Conservation (phyloP, 2,888 invertebrate species). For the Polyploca ridens region DNA sequence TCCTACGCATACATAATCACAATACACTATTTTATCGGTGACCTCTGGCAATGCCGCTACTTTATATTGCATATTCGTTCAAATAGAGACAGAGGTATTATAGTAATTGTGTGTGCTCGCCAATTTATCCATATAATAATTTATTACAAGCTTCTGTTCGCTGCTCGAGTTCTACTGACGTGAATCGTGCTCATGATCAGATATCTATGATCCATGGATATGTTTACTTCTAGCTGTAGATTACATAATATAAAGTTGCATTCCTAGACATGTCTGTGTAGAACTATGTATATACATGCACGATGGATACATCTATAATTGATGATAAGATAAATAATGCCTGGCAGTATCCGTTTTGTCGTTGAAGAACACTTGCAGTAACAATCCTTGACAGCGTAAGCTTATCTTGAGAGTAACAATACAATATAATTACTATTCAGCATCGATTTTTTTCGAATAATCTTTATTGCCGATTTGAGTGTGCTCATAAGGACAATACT, state of each 20-base stretch:
- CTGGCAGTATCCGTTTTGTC: not conserved
- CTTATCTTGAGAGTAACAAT: not conserved
- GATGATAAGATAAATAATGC: not conserved
- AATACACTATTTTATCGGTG: not conserved
- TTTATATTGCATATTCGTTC: not conserved
- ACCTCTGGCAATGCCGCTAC: not conserved
- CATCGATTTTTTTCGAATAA: not conserved
- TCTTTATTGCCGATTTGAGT: not conserved
- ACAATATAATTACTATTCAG: not conserved
- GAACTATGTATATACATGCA: too few relatives aligned
- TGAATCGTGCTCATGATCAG: not conserved
- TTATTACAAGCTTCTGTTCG: slow-evolving; percentile 2
- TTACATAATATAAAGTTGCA: not conserved
- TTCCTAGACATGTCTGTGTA: not conserved
- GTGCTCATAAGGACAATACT: too few relatives aligned
- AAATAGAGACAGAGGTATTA: not conserved
- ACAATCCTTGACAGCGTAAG: not conserved
- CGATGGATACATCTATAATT: not conserved
- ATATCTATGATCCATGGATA: slow-evolving; percentile 1
- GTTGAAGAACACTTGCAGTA: not conserved
- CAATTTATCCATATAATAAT: slow-evolving; percentile 8
- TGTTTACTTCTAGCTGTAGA: not conserved
- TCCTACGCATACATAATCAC: not conserved
- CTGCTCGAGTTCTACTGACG: not conserved
- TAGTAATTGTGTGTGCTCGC: slow-evolving; percentile 1